Base-by-base conservation (phyloP, 1,140 invertebrate species). In the Papilio aristodemus region DNA sequence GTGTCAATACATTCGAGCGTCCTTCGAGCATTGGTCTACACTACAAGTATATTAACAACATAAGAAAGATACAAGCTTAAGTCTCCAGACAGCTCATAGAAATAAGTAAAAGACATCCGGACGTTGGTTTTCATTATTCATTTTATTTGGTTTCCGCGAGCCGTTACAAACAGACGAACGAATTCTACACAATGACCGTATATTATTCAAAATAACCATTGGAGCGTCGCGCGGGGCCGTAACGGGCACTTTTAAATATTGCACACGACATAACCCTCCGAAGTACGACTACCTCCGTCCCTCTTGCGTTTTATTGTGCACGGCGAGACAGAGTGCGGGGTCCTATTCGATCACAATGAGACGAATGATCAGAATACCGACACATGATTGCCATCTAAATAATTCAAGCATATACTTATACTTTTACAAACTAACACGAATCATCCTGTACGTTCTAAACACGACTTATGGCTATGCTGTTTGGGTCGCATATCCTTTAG, bases 371-470 rank as follows among this genome's bases (percentile, higher is more conserved):
- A 83, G 81, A 85, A 86, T 85, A 86, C 84, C 76, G 81, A 90
- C 78, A 78, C 83, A 84, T 80, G 87, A 90, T 89, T 90, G 85
- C 81, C 82, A 85, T 86, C 83, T 90, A 89, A 90, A 90, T 90
- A 87, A 90, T 90, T 90, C 87, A 90, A 78, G 77, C 81, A 71
- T 77, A 77, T 83, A 43, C 60, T 46, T 63, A 41, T 27, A 41
- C 22, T 41, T 41, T 43, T 25, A n/a, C 60, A 64, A 64, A 64
- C 60, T 22, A 22, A 54, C 9, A 22, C 7, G 10, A 54, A 14
- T 11, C 46, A 22, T 1, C 3, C 10, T 11, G 4, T 22, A 22
- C 1, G 22, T 54, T 54, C 46, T 54, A 54, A 54, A 41, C 13
- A 13, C 6, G 11, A 25, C 38, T 22, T 63, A 39, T 13, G 17